Percentiles rank a stretch among this genome's conserved stretches.
phyloP scores from a whole-genome alignment of 2,113 vertebrate species.

The Crypturellus undulatus region DNA sequence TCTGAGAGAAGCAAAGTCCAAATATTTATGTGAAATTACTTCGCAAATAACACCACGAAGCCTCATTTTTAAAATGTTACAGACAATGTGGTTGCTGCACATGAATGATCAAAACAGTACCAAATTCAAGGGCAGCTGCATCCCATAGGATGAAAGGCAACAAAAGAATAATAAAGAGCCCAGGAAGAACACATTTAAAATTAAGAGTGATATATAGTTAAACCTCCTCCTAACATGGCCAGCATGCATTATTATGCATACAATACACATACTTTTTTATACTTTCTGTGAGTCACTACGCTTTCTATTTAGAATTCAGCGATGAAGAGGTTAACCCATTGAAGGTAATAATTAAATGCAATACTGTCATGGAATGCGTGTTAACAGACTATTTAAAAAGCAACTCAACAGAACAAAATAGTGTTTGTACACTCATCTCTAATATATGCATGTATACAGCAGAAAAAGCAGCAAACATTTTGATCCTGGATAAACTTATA shows the following conservation, averaged over 20 bases:
- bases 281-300: background rate
- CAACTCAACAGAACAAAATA: background rate
- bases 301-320: conserved; percentile 34
- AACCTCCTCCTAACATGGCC: conserved; percentile 9
- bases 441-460: background rate
- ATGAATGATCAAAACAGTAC: conserved; percentile 82
- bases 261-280: background rate
- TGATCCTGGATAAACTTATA: background rate
- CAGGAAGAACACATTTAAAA: conserved; percentile 78
- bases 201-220: conserved; percentile 75
- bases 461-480: background rate
- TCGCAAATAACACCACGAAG: conserved; percentile 76
- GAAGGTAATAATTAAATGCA: background rate
- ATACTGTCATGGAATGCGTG: background rate
- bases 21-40: conserved; percentile 78
- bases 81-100: conserved; percentile 82
- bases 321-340: conserved; percentile 30
- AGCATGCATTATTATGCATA: conserved; percentile 22
- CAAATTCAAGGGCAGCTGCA: conserved; percentile 83
- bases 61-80: conserved; percentile 77
- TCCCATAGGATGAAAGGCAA: conserved; percentile 82
- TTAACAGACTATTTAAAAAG: background rate
- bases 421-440: background rate
- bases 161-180: conserved; percentile 82
- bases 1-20: conserved; percentile 74